A percentile compares a stretch with the other conserved stretches of the same genome.
Evolutionary conservation across 92 coral and sea anemone species (phyloP).

Genomic region (Zoanthus solanderi): DNA sequence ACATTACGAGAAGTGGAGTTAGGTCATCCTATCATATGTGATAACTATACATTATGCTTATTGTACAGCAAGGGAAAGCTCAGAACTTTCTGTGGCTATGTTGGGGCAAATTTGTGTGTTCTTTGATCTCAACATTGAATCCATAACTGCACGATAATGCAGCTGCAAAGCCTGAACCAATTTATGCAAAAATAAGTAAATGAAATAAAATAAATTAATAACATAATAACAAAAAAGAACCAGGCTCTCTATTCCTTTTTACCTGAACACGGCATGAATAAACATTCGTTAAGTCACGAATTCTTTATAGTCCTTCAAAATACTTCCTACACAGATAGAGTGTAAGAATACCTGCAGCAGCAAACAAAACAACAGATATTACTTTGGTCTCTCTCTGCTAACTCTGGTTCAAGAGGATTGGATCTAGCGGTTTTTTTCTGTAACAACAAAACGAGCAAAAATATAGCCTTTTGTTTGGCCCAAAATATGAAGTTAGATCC

Average conservation of each 20-base stretch:
- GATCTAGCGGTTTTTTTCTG: neutral
- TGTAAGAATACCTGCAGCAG: neutral
- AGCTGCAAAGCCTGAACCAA: constrained; percentile 1
- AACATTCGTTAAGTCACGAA: constrained; percentile 1
- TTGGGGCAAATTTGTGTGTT: constrained; percentile 50
- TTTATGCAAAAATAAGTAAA: neutral
- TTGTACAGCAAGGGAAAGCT: constrained; percentile 47
- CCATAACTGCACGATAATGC: constrained; percentile 39
- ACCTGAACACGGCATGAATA: neutral
- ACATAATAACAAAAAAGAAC: neutral
- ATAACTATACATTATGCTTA: constrained; percentile 60
- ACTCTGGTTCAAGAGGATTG: constrained; percentile 8
- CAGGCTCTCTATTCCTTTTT: neutral
- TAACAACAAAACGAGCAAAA: too few species aligned
- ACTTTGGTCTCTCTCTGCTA: constrained; percentile 9
- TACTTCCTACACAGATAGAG: neutral
- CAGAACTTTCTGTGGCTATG: constrained; percentile 51
- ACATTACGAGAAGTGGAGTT: constrained; percentile 45
- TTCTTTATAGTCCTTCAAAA: neutral
- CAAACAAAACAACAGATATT: constrained; percentile 9
- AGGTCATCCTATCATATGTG: constrained; percentile 56
- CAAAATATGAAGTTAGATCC: too few species aligned
- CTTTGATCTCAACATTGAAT: constrained; percentile 51
- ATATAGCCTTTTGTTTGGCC: too few species aligned
- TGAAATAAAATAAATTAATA: too few species aligned